Conservation (phyloP, 2,113 vertebrate genomes). For the Dryoscopus gambensis region DNA sequence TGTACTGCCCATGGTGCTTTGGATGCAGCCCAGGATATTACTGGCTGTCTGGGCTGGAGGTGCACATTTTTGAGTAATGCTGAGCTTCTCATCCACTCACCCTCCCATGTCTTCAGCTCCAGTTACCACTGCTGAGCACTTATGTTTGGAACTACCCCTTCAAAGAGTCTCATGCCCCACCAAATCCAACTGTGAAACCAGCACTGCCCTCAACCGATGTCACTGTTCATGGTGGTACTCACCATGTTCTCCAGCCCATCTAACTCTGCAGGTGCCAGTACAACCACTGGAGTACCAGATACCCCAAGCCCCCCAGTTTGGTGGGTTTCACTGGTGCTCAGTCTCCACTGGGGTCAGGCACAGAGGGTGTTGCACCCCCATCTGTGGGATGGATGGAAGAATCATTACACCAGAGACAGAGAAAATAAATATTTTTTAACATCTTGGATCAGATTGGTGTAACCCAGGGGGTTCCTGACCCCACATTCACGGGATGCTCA, state of each 20-base stretch:
- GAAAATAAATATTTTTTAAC: neutral
- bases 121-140: neutral
- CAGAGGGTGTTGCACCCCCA: too few species aligned
- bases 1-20: neutral
- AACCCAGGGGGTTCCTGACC: neutral
- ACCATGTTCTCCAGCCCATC: neutral
- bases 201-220: neutral
- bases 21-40: neutral
- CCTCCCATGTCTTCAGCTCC: neutral
- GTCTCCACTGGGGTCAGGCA: neutral
- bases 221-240: too few species aligned
- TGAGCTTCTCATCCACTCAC: neutral
- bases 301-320: accelerated
- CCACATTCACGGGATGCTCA: neutral
- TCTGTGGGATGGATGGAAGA: neutral
- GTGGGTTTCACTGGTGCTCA: neutral
- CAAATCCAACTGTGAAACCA: neutral
- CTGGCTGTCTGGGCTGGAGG: neutral
- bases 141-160: neutral
- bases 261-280: neutral
- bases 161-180: neutral
- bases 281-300: neutral
- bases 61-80: neutral
- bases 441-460: neutral
- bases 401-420: neutral